phyloP scores from a whole-genome alignment of 1,140 invertebrate genomes.

The Drosophila leontia region DNA sequence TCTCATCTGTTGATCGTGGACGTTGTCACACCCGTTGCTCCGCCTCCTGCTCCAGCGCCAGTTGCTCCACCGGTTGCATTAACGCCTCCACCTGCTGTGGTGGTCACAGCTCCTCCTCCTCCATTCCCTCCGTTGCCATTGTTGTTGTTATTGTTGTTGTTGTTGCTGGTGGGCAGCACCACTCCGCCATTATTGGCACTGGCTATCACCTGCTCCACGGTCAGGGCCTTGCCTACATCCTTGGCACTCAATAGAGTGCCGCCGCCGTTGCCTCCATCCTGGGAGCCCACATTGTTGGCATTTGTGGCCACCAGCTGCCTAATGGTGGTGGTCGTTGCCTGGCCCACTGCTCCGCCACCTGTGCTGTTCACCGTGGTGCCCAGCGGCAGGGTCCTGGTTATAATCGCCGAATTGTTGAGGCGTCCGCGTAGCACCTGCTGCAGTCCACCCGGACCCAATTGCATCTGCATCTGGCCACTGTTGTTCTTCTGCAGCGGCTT shows the following conservation, averaged over 20 bases:
- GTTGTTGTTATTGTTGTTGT: constrained; percentile 56
- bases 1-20: constrained; percentile 83
- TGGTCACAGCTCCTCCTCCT: constrained; percentile 32
- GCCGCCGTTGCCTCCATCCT: constrained; percentile 18
- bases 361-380: constrained; percentile 74
- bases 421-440: constrained; percentile 75
- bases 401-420: constrained; percentile 75
- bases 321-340: constrained; percentile 57
- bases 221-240: constrained; percentile 68
- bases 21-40: constrained; percentile 51
- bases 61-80: constrained; percentile 15
- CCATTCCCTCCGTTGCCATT: constrained; percentile 42
- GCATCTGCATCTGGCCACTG: constrained; percentile 82
- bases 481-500: constrained; percentile 83
- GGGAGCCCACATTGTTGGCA: constrained; percentile 47
- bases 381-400: constrained; percentile 76
- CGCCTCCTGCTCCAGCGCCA: constrained; percentile 17
- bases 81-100: constrained; percentile 6
- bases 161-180: constrained; percentile 61
- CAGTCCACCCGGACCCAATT: constrained; percentile 68
- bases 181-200: constrained; percentile 75
- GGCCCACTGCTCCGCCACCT: constrained; percentile 31
- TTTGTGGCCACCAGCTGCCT: constrained; percentile 64
- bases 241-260: constrained; percentile 42
- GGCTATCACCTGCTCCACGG: constrained; percentile 73